Evolutionary conservation across 2,888 invertebrate genomes (phyloP).

Genomic region (Seladonia tumulorum): DNA sequence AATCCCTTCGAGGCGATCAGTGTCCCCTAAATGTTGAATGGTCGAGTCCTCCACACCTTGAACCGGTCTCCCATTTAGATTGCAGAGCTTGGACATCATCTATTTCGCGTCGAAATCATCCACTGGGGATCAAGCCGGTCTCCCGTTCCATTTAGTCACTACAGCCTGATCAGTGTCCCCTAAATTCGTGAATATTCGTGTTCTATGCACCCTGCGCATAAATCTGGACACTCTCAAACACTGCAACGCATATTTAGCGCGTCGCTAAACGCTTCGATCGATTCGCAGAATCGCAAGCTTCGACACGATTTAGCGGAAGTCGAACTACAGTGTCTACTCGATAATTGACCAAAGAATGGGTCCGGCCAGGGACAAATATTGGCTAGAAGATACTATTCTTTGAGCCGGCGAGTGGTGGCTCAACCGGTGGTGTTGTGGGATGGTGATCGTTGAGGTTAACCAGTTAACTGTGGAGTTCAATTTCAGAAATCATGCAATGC

Average conservation of each 20-base stretch:
- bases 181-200: neutral
- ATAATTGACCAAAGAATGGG: no score
- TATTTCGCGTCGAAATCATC: neutral
- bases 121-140: neutral
- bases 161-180: neutral
- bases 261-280: neutral
- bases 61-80: neutral
- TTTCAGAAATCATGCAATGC: no score
- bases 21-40: neutral
- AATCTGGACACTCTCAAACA: neutral
- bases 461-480: no score
- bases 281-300: neutral
- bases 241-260: neutral
- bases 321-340: neutral
- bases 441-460: no score
- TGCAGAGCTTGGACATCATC: neutral
- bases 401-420: no score
- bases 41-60: neutral
- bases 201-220: neutral
- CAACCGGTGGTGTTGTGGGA: no score
- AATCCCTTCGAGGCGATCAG: neutral
- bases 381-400: no score
- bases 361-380: no score
- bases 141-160: neutral
- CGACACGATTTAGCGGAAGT: neutral